Evolutionary conservation across 2,113 vertebrate species (phyloP), one percentile per base, ranked within the genome.

Genomic region (Alaudala cheleensis): DNA sequence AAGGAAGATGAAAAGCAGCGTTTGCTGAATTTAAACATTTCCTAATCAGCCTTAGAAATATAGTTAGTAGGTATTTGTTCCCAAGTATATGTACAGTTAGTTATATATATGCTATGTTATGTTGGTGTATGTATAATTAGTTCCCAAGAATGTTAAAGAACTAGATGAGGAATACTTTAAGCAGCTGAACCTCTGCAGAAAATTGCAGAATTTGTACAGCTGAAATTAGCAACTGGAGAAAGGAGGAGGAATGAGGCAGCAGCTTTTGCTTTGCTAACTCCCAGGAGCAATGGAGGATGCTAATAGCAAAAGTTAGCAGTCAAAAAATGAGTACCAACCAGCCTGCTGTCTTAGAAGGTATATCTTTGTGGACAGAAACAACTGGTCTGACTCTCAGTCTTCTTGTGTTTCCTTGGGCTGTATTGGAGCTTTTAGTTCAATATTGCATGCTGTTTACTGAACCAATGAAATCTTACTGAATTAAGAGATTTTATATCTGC

Each of bases 11-110:
- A 86, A 88, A 94, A 95, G 67, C 64, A 66, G 64, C 39, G 47
- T 92, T 93, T 95, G 51, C 76, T 93, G 86, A 83, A 94, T 86
- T 86, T 47, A 83, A 92, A 62, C 24, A 29, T 79, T 85, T 81
- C 57, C 39, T 85, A 81, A 87, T 85, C 53, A 79, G 78, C 61
- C n/a, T 60, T 60, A n/a, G 31, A 57, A 57, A 57, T 57, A n/a
- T 2, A 56, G 31, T n/a, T 22, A 37, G 24, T 39, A 26, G 26
- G 37, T 26, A 18, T 60, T 60, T 25, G 34, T 60, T 60, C 34
- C 34, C 11, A 39, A 60, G 58, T 39, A 18, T 60, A 60, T 37
- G 57, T 60, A 25, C 17, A 60, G 24, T 44, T 44, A 44, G 40
- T 60, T 58, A 60, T 54, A 54, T 31, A 11, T 31, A 31, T 31